Evolutionary conservation across 2,888 invertebrate species (phyloP).

Genomic region (Ernsta delagoae): DNA sequence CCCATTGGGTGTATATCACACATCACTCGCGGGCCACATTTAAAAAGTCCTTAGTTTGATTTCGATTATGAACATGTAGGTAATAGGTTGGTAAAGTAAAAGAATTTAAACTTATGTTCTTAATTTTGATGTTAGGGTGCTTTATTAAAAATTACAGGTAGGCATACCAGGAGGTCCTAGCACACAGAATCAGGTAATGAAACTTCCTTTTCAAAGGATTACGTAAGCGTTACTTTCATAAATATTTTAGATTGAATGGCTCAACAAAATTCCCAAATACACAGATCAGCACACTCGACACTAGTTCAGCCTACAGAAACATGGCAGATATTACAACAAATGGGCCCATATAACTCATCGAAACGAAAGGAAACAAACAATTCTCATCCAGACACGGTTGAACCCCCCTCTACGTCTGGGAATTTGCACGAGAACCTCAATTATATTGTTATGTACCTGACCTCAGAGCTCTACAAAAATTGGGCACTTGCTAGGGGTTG

Average conservation of each 20-base stretch:
- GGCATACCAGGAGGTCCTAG: too few relatives aligned
- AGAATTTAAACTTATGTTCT: too few relatives aligned
- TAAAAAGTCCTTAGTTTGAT: not conserved
- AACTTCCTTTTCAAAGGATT: too few relatives aligned
- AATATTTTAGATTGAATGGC: not conserved
- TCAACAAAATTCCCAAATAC: conserved; percentile 9
- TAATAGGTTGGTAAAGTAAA: too few relatives aligned
- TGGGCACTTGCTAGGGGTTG: conserved; percentile 26
- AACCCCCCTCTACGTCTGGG: conserved; percentile 25
- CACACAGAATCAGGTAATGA: not conserved
- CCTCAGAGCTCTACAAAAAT: conserved; percentile 18
- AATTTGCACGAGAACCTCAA: conserved; percentile 25
- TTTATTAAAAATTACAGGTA: too few relatives aligned
- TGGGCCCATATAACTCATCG: conserved; percentile 10
- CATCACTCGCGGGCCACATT: not conserved
- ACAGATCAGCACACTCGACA: conserved; percentile 4
- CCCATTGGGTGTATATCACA: not conserved
- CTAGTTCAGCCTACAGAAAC: conserved; percentile 17
- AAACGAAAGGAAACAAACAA: conserved; percentile 37
- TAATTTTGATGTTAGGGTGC: too few relatives aligned
- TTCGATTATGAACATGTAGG: too few relatives aligned
- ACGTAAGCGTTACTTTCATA: not conserved
- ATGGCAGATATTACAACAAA: conserved; percentile 19
- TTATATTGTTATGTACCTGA: conserved; percentile 26
- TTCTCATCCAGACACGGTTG: conserved; percentile 26